These are phyloP conservation scores for Zygaena filipendulae DNA, from an alignment of 2,888 invertebrate genomes.

Conservation along the genomic window DNA sequence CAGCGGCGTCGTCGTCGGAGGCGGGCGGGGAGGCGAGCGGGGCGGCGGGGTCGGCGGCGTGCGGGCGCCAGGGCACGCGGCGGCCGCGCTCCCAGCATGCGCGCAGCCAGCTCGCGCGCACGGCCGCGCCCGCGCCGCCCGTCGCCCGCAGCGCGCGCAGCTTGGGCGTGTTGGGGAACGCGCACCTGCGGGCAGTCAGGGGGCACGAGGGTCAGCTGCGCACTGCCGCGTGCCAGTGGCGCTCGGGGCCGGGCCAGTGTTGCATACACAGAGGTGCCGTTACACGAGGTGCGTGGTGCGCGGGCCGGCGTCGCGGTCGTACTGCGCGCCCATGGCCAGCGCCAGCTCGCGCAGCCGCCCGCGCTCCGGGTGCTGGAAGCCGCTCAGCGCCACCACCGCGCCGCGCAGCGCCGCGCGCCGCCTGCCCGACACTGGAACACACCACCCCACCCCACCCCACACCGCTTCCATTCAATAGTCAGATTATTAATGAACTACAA, in stretches of 20 bases:
- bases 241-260: too few relatives aligned
- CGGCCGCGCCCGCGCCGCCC: conserved; percentile 63
- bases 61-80: conserved; percentile 74
- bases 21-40: conserved; percentile 26
- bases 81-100: conserved; percentile 70
- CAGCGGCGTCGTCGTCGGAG: too few relatives aligned
- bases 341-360: conserved; percentile 74
- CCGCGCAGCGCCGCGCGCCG: conserved; percentile 52
- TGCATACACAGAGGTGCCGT: conserved; percentile 29
- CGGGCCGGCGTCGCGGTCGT: conserved; percentile 78
- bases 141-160: conserved; percentile 74
- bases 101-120: conserved; percentile 79
- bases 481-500: too few relatives aligned
- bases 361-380: conserved; percentile 86
- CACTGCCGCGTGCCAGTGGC: too few relatives aligned
- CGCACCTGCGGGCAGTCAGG: conserved; percentile 84
- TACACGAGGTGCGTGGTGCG: conserved; percentile 88
- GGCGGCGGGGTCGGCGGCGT: conserved; percentile 65
- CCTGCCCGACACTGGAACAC: conserved; percentile 7
- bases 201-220: too few relatives aligned
- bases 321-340: conserved; percentile 81
- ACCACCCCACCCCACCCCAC: not conserved
- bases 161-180: conserved; percentile 90
- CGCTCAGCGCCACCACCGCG: conserved; percentile 85
- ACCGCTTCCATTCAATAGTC: not conserved